Percentiles rank a stretch among this genome's conserved stretches.
These are phyloP conservation scores for Pteronura brasiliensis DNA, from an alignment of 2,113 vertebrate species.

Conservation along the genomic window DNA sequence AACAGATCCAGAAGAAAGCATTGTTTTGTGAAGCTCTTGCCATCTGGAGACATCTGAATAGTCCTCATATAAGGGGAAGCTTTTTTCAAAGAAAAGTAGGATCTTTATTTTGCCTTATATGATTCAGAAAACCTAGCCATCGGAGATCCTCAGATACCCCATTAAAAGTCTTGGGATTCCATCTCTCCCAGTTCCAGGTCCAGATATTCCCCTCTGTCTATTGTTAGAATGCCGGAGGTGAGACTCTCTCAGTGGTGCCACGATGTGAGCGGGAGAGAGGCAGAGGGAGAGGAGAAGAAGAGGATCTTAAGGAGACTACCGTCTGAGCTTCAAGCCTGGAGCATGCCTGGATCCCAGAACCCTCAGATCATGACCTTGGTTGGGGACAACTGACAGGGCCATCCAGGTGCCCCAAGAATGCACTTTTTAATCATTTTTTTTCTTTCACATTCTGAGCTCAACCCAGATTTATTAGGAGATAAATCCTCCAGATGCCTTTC, in stretches of 20 bases:
- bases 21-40: not conserved
- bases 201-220: not conserved
- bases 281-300: not conserved
- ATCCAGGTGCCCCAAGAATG: not conserved
- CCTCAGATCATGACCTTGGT: not conserved
- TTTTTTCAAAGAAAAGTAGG: not conserved
- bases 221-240: not conserved
- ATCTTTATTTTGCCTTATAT: not conserved
- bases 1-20: not conserved
- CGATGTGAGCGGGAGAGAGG: not conserved
- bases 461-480: not conserved
- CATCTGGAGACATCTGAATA: not conserved
- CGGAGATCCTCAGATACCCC: not conserved
- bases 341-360: not conserved
- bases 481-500: not conserved
- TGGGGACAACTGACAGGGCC: not conserved
- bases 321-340: not conserved
- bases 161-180: too few relatives aligned
- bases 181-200: not conserved
- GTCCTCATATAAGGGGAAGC: not conserved
- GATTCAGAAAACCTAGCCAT: not conserved
- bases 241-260: not conserved
- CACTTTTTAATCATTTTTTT: not conserved
- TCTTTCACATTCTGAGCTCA: not conserved
- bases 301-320: not conserved